Conservation (phyloP, 35 echinoderm and acorn worm genomes). For the Apostichopus japonicus region DNA sequence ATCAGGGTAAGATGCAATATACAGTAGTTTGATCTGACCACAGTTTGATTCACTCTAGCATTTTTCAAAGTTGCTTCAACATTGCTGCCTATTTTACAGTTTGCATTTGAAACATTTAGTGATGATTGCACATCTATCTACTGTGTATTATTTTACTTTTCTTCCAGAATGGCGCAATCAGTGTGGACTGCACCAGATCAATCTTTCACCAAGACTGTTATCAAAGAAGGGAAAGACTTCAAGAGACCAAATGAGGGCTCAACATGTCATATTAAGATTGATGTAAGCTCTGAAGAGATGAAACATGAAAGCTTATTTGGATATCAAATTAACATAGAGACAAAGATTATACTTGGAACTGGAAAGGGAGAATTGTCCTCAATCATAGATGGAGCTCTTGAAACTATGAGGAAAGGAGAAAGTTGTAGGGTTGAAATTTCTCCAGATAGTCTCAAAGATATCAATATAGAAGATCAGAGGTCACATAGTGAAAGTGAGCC, state of each 20-base stretch:
- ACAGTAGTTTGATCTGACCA: too few species aligned
- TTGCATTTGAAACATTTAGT: too few species aligned
- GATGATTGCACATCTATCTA: neutral
- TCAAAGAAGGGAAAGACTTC: slow-evolving; percentile 66
- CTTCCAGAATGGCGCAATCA: neutral
- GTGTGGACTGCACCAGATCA: slow-evolving; percentile 66
- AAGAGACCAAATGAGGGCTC: slow-evolving; percentile 82
- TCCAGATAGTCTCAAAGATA: neutral
- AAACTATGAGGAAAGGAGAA: slow-evolving; percentile 79
- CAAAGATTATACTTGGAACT: slow-evolving; percentile 63
- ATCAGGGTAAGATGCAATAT: too few species aligned
- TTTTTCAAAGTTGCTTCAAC: too few species aligned
- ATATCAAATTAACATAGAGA: slow-evolving; percentile 58
- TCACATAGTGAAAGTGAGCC: neutral
- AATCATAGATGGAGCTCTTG: slow-evolving; percentile 73
- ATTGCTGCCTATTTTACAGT: too few species aligned
- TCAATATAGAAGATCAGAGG: neutral
- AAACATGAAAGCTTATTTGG: slow-evolving; percentile 57
- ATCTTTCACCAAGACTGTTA: slow-evolving; percentile 74
- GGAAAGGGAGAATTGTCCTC: slow-evolving; percentile 64
- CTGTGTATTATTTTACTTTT: neutral
- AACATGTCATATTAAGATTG: slow-evolving; percentile 66
- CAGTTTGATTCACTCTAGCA: too few species aligned
- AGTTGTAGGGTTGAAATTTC: slow-evolving; percentile 42
- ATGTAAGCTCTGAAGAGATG: neutral